Base-by-base conservation (phyloP, 1,140 invertebrate genomes). In the Euwallacea similis region DNA sequence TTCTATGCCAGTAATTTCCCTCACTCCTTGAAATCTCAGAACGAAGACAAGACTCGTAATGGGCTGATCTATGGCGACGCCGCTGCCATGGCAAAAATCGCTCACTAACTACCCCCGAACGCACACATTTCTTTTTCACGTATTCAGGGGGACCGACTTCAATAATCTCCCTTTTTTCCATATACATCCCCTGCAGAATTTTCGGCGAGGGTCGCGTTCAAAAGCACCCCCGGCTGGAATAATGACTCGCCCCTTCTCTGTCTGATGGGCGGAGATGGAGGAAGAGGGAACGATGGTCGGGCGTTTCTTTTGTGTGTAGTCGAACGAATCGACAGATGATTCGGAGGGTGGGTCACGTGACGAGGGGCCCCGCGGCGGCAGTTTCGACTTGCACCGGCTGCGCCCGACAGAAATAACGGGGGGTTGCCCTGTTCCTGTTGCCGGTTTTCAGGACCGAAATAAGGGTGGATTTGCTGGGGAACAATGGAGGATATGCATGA, bases 321-420 rank as follows among this genome's bases (percentile, higher is more conserved):
- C 54, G 50, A 55, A 66, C 64, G 47, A 56, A 66, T 62, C 67
- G 58, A 69, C 67, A 69, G 58, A 69, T 69, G 67, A 69, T 63
- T 55, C 42, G 56, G 66, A 67, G 66, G 59, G 60, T 54, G 68
- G 68, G 11, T 70, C 68, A 64, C 68, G 68, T 70, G 68, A 70
- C 68, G 58, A 65, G 21, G 16, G 62, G 54, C 10, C 21, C 21
- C 41, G 43, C 7, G 67, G 10, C 15, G 55, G 21, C 21, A 33
- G 21, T 54, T 62, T 42, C 46, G 43, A 42, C 41, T 46, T 50
- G 61, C 68, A 70, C 68, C 60, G 67, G 68, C 68, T 70, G 60
- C 33, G 41, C 50, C 13, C 58, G 59, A 61, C 68, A 44, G 68
- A 54, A 62, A 58, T 53, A 43, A 68, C 54, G 50, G 66, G 55